These are phyloP conservation scores for Drosophila prolongata DNA, from an alignment of 2,888 invertebrate species.

Conservation along the genomic window DNA sequence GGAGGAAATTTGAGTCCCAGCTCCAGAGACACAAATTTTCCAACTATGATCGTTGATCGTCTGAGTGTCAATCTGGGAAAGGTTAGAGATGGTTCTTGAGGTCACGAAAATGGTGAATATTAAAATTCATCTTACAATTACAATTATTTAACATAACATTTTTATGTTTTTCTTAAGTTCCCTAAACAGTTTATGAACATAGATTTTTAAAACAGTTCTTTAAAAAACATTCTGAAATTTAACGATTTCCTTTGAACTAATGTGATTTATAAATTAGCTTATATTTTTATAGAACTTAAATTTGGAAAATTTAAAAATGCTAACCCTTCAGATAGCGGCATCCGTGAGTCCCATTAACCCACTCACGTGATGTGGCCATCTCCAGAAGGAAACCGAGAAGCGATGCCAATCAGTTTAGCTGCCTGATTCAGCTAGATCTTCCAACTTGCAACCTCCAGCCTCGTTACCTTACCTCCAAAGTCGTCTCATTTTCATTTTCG, in stretches of 20 bases:
- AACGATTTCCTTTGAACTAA: too few relatives aligned
- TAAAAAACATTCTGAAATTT: too few relatives aligned
- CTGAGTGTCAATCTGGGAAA: slow-evolving; percentile 8
- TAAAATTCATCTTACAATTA: too few relatives aligned
- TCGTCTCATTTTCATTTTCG: slow-evolving; percentile 66
- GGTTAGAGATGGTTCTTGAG: slow-evolving; percentile 24
- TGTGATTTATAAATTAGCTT: too few relatives aligned
- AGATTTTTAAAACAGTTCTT: too few relatives aligned
- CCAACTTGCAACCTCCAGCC: slow-evolving; percentile 43
- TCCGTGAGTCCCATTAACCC: background rate
- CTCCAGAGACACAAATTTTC: slow-evolving; percentile 27
- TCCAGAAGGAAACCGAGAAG: slow-evolving; percentile 15
- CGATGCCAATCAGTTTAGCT: slow-evolving; percentile 72
- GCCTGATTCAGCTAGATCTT: slow-evolving; percentile 33
- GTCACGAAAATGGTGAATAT: background rate
- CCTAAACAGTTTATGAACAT: too few relatives aligned
- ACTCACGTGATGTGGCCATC: slow-evolving; percentile 39
- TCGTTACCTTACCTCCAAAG: slow-evolving; percentile 77
- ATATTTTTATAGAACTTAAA: too few relatives aligned
- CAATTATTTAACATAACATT: too few relatives aligned
- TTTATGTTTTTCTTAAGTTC: too few relatives aligned
- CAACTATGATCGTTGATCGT: slow-evolving; percentile 45
- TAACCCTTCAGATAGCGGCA: too few relatives aligned
- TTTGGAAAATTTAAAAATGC: too few relatives aligned
- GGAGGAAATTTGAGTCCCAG: slow-evolving; percentile 42